phyloP scores from a whole-genome alignment of 2,888 invertebrate species.

The Tachystola acroxantha region DNA sequence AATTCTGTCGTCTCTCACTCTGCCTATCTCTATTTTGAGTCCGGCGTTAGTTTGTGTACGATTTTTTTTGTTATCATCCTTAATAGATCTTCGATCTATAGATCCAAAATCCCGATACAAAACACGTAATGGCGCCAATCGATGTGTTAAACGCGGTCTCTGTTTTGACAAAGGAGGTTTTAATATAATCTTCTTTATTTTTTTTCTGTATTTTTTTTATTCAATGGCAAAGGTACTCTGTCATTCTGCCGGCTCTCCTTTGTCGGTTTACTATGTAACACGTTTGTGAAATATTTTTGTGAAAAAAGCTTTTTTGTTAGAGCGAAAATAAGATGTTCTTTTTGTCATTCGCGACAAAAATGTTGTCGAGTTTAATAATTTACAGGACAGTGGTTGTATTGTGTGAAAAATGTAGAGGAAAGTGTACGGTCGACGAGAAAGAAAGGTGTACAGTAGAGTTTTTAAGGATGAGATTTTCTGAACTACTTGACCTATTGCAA shows the following conservation, averaged over 20 bases:
- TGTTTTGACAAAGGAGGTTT: slow-evolving; percentile 60
- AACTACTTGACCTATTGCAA: no score
- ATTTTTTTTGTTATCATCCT: not conserved
- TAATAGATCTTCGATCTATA: not conserved
- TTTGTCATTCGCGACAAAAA: slow-evolving; percentile 4
- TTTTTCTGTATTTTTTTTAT: slow-evolving; percentile 18
- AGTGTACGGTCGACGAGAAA: no score
- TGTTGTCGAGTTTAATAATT: not conserved
- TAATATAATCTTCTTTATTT: slow-evolving; percentile 34
- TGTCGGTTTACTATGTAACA: slow-evolving; percentile 21
- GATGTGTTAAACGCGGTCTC: slow-evolving; percentile 45
- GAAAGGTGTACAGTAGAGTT: no score
- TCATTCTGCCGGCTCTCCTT: slow-evolving; percentile 27
- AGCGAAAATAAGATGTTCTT: slow-evolving; percentile 8
- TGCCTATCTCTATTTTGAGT: no score
- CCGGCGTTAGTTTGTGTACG: no score
- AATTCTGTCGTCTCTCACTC: no score
- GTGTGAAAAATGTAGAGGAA: no score
- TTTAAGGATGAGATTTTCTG: no score
- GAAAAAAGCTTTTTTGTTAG: not conserved
- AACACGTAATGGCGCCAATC: slow-evolving; percentile 49
- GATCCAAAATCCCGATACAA: slow-evolving; percentile 1
- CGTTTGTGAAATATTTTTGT: not conserved
- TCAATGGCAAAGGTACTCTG: slow-evolving; percentile 24
- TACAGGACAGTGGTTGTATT: no score